Evolutionary conservation across 2,797 vertebrate genomes (phyloP), one percentile per base, ranked within the genome.

Genomic region (Eremophila alpestris): DNA sequence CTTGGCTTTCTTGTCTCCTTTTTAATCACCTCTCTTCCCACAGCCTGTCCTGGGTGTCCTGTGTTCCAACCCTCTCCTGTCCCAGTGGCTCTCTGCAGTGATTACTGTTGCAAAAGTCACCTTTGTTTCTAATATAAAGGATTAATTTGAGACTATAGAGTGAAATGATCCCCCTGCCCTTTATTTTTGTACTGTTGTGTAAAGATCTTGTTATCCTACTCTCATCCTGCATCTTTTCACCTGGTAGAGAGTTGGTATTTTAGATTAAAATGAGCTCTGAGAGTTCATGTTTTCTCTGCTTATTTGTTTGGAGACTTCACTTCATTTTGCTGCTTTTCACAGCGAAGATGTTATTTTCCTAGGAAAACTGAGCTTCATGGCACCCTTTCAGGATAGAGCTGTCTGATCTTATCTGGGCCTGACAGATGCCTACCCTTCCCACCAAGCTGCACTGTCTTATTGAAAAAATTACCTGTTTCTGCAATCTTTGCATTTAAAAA

Each of bases 401-500:
- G 90, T 87, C 87, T 93, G 90, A 97, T 95, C 84, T 79, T 94
- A 96, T 95, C 96, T 67, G 91, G 75, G 65, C 85, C 81, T 94
- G 93, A 95, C 85, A 96, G 89, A 92, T 94, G 81, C 64, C 67
- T 46, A 10, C 56, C 36, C 81, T 90, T 89, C 83, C 83, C 75
- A 80, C 74, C 12, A 49, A 81, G 56, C 81, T 83, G 82, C 56
- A 14, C 84, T 83, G 58, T 74, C 38, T 45, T 40, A 59, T 24
- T 74, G 71, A 83, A 94, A 85, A 40, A 63, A 83, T 79, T 82
- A 65, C 77, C 63, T 87, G 79, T 64, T 81, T 15, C 64, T 90
- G 38, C 34, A 91, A 86, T 76, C 81, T 68, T 58, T 85, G 82
- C 23, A 9, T 70, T 95, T 89, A 54, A 90, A 91, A 93, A 90